Base-by-base conservation (phyloP, 2,797 vertebrate species). In the Enteromius viviparus region DNA sequence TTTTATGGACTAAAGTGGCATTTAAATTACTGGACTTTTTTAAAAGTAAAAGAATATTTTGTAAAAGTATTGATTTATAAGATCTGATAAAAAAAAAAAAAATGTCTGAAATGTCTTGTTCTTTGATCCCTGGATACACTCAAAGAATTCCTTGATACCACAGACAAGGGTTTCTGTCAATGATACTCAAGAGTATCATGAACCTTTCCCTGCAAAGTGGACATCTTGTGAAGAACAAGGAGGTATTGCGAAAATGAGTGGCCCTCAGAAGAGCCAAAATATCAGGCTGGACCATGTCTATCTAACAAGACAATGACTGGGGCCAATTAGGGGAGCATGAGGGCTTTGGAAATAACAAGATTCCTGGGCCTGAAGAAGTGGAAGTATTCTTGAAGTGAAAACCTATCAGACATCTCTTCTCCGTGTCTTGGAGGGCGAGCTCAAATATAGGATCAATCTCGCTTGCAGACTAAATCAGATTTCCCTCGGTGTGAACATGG, bases 221-320 rank as follows among this genome's bases (percentile, higher is more conserved):
- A 92, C 91, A 91, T 90, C 92, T 94, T 90, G 94, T 93, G 92
- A 93, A 89, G 90, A 92, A 90, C 90, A 90, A 89, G 89, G 90
- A 91, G 88, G 89, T 90, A 87, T 68, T 23, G 88, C 89, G 85
- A 90, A 94, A 93, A 93, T 90, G 91, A 93, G 91, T 89, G 90
- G 85, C 87, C 86, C 85, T 89, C 90, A 91, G 86, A 92, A 92
- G 89, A 90, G 88, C 87, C 86, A 87, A 90, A 93, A 93, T 94
- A 92, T 92, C 89, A 91, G 90, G 86, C 91, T 90, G 89, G 90
- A 87, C 91, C 87, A 84, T 78, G 74, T 91, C 89, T 91, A 91
- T 92, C 92, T 93, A 93, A 94, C 90, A 93, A 94, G 91, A 91
- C 92, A 94, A 94, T 95, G 93, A 93, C 92, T 91, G 93, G 93